These are phyloP conservation scores for Eupithecia dodoneata DNA, from an alignment of 2,888 invertebrate genomes.

Conservation along the genomic window DNA sequence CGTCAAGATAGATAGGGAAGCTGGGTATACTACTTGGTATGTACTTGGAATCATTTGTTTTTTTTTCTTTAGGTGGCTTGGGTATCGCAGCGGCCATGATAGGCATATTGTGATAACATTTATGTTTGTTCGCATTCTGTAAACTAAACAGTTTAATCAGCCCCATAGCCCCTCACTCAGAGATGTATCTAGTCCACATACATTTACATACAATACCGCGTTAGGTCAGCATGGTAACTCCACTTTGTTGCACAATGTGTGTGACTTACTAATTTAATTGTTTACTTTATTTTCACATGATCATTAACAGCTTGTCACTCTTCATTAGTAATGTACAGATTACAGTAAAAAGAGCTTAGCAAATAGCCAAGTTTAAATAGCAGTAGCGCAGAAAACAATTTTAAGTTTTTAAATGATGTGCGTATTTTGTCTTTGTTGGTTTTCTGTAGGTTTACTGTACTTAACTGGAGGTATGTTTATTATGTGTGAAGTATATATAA, in stretches of 20 bases:
- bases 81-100: too few species aligned
- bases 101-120: too few species aligned
- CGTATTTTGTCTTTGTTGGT: too few species aligned
- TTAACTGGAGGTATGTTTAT: too few species aligned
- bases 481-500: too few species aligned
- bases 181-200: slow-evolving; percentile 33
- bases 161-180: slow-evolving; percentile 14
- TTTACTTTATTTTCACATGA: slow-evolving; percentile 2
- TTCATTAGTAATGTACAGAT: neutral
- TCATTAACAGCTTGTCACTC: slow-evolving; percentile 1
- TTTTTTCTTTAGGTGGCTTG: too few species aligned
- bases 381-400: too few species aligned
- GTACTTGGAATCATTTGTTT: too few species aligned
- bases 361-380: neutral
- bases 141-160: slow-evolving; percentile 18
- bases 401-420: too few species aligned
- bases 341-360: neutral
- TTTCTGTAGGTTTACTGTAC: too few species aligned
- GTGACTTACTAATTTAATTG: slow-evolving; percentile 3
- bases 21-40: too few species aligned
- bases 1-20: too few species aligned
- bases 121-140: neutral
- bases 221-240: slow-evolving; percentile 19
- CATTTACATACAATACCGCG: slow-evolving; percentile 33
- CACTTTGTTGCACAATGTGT: neutral